Evolutionary conservation across 2,113 vertebrate genomes (phyloP), one percentile per base, ranked within the genome.

Genomic region (Elachura formosa): DNA sequence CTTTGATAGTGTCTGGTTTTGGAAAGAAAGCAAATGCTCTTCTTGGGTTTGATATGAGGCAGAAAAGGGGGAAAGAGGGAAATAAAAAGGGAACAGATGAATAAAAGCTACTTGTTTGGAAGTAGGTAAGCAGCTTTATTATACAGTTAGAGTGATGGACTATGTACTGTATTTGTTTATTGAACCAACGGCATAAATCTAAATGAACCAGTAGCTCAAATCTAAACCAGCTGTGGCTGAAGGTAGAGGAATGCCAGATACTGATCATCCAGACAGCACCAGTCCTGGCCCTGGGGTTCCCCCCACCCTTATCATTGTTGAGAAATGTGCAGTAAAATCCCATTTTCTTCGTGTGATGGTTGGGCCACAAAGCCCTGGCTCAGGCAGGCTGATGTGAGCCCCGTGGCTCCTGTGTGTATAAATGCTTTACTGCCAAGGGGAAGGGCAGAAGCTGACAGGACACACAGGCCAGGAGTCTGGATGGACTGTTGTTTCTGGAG

Each of bases 141-240:
- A 81, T 62, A 29, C 16, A 40, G 67, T 93, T 58, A 85, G 87
- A 11, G 1, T 80, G 88, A 85, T 68, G 84, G 80, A 92, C 87
- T n/a, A 29, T 74, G 91, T 56, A 52, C 72, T 84, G 59, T 90
- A 89, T 92, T 95, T 94, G 48, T 84, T 94, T 92, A 87, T 76
- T 91, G 87, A 97, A 91, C 73, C 74, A 80, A 82, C 61, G 73
- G 89, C 69, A 84, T 94, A 81, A 86, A 90, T 74, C 82, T 64
- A 72, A 96, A 92, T n/a, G 81, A 76, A 87, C 87, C 87, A 59
- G 90, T 94, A 95, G 94, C 88, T 96, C 88, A 93, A 95, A 96
- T 94, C 91, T 92, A 93, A 96, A 95, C 90, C 93, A 97, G 81
- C 90, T 90, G 91, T 83, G 76, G 83, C 84, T 91, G 61, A 93